Conservation (phyloP, 2,797 vertebrate species). For the Triplophysa yarkandensis region DNA sequence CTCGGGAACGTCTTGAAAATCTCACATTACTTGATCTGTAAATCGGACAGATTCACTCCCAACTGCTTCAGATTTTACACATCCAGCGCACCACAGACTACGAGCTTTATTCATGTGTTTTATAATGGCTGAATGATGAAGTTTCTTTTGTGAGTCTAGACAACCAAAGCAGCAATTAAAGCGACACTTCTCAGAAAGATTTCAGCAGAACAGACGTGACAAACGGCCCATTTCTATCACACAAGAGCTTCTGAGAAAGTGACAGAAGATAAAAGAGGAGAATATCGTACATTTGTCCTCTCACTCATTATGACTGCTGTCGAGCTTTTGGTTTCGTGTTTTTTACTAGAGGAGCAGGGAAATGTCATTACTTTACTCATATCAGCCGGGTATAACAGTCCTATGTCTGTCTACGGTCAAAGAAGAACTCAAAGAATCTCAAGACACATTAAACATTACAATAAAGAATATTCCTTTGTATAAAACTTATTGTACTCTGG, state of each 20-base stretch:
- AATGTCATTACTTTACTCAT: not conserved
- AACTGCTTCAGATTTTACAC: not conserved
- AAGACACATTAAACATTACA: not conserved
- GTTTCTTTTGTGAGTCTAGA: conserved; percentile 34
- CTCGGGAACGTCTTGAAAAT: too few relatives aligned
- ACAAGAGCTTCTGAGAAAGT: conserved; percentile 34
- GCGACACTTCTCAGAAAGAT: conserved; percentile 37
- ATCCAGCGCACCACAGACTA: not conserved
- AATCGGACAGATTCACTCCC: not conserved
- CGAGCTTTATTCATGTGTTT: conserved; percentile 20
- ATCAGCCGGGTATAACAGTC: not conserved
- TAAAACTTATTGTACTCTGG: too few relatives aligned
- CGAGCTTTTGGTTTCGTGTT: not conserved
- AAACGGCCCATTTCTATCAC: conserved; percentile 33
- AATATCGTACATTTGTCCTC: conserved; percentile 39
- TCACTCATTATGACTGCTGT: conserved; percentile 32
- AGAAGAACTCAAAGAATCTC: not conserved
- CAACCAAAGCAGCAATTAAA: conserved; percentile 48
- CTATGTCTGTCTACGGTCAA: not conserved
- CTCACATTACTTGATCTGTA: too few relatives aligned
- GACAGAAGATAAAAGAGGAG: conserved; percentile 34
- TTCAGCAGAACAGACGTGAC: conserved; percentile 37
- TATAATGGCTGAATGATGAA: conserved; percentile 40
- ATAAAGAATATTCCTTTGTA: too few relatives aligned
- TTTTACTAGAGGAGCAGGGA: conserved; percentile 3